These are phyloP conservation scores for Agrochola circellaris DNA, from an alignment of 2,888 invertebrate genomes.

Conservation along the genomic window DNA sequence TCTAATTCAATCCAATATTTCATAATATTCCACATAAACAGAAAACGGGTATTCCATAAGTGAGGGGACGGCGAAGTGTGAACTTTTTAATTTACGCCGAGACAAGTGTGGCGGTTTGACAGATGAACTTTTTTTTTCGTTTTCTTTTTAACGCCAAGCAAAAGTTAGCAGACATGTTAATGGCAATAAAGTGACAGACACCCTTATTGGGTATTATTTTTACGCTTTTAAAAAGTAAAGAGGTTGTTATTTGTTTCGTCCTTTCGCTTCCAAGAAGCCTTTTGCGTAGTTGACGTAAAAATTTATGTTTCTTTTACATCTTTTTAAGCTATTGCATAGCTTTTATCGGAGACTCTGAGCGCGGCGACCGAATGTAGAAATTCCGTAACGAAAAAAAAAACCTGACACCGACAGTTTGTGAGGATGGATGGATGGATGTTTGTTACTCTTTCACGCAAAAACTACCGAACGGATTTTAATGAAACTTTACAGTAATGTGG, in stretches of 20 bases:
- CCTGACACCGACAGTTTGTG: no score
- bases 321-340: no score
- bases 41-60: conserved; percentile 56
- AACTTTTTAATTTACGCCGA: conserved; percentile 74
- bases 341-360: no score
- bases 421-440: no score
- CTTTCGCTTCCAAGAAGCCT: background rate
- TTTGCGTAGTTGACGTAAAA: conserved; percentile 2
- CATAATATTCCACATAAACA: conserved; percentile 11
- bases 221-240: background rate
- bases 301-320: background rate
- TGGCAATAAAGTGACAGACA: conserved; percentile 43
- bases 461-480: no score
- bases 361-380: no score
- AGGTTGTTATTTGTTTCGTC: background rate
- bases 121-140: conserved; percentile 64
- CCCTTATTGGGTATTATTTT: conserved; percentile 22
- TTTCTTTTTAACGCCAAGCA: conserved; percentile 32
- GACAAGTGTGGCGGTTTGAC: conserved; percentile 65
- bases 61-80: conserved; percentile 60
- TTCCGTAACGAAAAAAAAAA: no score
- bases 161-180: conserved; percentile 45
- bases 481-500: no score
- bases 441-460: no score
- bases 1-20: background rate